Conservation (phyloP, 2,797 vertebrate genomes). For the Microctenopoma stevenorrisi region DNA sequence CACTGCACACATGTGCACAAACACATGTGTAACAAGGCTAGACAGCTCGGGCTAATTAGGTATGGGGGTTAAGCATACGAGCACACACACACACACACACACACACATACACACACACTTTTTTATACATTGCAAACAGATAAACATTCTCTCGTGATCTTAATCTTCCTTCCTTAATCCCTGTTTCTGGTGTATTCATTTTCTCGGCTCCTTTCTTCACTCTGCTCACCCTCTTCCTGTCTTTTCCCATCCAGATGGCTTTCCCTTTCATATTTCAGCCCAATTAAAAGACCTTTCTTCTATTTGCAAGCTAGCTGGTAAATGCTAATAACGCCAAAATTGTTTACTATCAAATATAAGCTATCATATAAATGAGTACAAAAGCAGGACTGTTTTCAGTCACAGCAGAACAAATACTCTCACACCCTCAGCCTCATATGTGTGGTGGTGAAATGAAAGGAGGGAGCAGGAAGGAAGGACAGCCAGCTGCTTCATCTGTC, state of each 20-base stretch:
- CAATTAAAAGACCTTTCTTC: not conserved
- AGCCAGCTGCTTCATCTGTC: slow-evolving; percentile 79
- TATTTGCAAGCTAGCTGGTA: slow-evolving; percentile 4
- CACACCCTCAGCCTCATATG: slow-evolving; percentile 48
- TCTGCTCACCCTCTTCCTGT: not conserved
- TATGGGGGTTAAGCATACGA: slow-evolving; percentile 43
- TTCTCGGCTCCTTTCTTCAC: slow-evolving; percentile 27
- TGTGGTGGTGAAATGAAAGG: slow-evolving; percentile 76
- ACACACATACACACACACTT: slow-evolving; percentile 22
- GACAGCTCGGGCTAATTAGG: slow-evolving; percentile 69
- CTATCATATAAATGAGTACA: slow-evolving; percentile 5
- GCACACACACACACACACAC: slow-evolving; percentile 39
- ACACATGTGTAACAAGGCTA: slow-evolving; percentile 50
- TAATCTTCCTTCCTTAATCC: slow-evolving; percentile 34
- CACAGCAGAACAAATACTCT: slow-evolving; percentile 27
- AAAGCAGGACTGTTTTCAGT: slow-evolving; percentile 19
- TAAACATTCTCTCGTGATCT: slow-evolving; percentile 61
- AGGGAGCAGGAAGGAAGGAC: slow-evolving; percentile 78
- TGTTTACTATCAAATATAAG: slow-evolving; percentile 22
- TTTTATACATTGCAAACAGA: slow-evolving; percentile 58
- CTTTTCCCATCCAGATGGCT: not conserved
- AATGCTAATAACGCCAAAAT: not conserved
- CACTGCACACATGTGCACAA: slow-evolving; percentile 36
- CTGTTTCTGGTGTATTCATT: slow-evolving; percentile 33
- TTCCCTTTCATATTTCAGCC: not conserved